Evolutionary conservation across 2,113 vertebrate genomes (phyloP).

Genomic region (Natator depressus): DNA sequence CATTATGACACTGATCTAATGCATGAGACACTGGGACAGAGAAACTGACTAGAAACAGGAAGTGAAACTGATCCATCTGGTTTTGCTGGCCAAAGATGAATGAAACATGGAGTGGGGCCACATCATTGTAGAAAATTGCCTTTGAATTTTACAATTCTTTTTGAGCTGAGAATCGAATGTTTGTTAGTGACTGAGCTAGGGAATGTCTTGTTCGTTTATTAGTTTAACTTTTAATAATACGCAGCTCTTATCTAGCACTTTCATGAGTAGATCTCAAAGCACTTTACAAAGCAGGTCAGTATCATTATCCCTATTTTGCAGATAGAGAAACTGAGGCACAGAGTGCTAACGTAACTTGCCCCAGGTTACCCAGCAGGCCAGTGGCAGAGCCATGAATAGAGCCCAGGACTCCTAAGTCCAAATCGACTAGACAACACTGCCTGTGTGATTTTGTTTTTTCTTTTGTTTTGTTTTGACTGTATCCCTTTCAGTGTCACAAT

Average conservation of each 20-base stretch:
- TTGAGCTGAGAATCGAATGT: not conserved
- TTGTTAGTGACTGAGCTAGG: not conserved
- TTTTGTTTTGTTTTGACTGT: not conserved
- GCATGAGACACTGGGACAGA: not conserved
- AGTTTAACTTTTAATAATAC: not conserved
- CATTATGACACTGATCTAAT: not conserved
- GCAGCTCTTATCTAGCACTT: not conserved
- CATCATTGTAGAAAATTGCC: not conserved
- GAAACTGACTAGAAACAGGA: not conserved
- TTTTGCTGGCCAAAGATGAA: not conserved
- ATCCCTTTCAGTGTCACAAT: not conserved
- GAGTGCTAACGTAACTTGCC: not conserved
- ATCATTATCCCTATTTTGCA: not conserved
- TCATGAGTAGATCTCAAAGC: not conserved
- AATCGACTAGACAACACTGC: not conserved
- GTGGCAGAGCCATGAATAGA: not conserved
- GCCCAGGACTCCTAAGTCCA: not conserved
- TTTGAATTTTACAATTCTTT: not conserved
- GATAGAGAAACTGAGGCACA: not conserved
- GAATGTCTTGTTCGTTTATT: not conserved
- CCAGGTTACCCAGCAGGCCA: not conserved
- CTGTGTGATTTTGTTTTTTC: not conserved
- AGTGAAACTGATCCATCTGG: fast-evolving
- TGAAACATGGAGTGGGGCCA: not conserved
- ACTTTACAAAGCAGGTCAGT: not conserved